Conservation (phyloP, 2,113 vertebrate genomes). For the Pipra filicauda region DNA sequence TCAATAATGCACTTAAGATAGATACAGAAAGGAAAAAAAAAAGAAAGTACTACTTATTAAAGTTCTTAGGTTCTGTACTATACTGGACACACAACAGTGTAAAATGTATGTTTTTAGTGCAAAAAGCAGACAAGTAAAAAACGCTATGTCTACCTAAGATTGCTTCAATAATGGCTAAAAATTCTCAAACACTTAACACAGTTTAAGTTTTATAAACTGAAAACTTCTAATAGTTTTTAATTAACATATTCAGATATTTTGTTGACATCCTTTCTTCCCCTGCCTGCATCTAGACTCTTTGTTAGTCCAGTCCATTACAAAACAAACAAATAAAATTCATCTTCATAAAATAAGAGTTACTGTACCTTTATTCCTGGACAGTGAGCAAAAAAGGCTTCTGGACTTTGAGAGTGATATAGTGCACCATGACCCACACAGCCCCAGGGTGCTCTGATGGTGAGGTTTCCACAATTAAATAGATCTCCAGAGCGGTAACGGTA, state of each 20-base stretch:
- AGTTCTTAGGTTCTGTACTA: not conserved
- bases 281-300: not conserved
- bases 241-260: not conserved
- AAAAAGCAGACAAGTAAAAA: not conserved
- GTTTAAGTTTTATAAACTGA: not conserved
- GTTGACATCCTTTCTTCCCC: not conserved
- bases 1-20: not conserved
- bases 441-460: conserved; percentile 96
- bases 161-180: not conserved
- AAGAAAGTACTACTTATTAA: not conserved
- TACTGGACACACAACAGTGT: not conserved
- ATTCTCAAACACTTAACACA: not conserved
- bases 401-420: conserved; percentile 96
- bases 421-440: conserved; percentile 96
- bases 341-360: not conserved
- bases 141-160: not conserved
- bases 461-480: conserved; percentile 91
- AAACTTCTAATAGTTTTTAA: not conserved
- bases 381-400: conserved; percentile 96
- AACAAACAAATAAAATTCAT: not conserved
- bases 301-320: not conserved
- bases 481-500: conserved; percentile 96
- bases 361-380: conserved; percentile 93
- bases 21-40: not conserved
- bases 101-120: not conserved